Evolutionary conservation across 2,113 vertebrate genomes (phyloP).

Genomic region (Rafetus swinhoei): DNA sequence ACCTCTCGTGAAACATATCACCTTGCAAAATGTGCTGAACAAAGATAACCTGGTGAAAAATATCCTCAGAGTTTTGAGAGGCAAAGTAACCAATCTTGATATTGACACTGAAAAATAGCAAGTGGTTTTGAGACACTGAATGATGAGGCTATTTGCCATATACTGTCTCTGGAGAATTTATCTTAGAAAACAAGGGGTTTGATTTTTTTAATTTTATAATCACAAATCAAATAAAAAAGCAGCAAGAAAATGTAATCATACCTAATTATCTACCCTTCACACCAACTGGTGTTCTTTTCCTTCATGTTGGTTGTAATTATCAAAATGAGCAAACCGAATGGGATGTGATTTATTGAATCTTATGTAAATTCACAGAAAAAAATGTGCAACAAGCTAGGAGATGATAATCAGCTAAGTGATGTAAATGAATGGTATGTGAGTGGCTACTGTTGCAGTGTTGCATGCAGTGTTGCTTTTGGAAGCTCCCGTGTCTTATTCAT

Average conservation of each 20-base stretch:
- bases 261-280: background rate
- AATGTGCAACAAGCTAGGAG: background rate
- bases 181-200: background rate
- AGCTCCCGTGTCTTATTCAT: background rate
- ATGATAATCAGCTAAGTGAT: background rate
- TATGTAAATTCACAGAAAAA: background rate
- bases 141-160: background rate
- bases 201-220: background rate
- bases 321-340: background rate
- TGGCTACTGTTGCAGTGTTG: background rate
- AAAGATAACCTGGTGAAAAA: constrained; percentile 48
- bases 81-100: constrained; percentile 35
- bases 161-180: background rate
- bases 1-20: background rate
- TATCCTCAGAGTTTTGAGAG: constrained; percentile 3
- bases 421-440: background rate
- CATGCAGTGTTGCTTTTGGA: background rate
- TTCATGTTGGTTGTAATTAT: background rate
- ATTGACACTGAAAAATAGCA: constrained; percentile 42
- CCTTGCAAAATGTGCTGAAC: constrained; percentile 32
- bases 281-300: background rate
- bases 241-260: background rate
- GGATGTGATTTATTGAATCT: background rate
- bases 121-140: background rate
- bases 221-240: background rate